Percentiles rank a stretch among this genome's conserved stretches.
Conservation (phyloP, 2,888 invertebrate genomes). For the Dryomyza anilis region DNA sequence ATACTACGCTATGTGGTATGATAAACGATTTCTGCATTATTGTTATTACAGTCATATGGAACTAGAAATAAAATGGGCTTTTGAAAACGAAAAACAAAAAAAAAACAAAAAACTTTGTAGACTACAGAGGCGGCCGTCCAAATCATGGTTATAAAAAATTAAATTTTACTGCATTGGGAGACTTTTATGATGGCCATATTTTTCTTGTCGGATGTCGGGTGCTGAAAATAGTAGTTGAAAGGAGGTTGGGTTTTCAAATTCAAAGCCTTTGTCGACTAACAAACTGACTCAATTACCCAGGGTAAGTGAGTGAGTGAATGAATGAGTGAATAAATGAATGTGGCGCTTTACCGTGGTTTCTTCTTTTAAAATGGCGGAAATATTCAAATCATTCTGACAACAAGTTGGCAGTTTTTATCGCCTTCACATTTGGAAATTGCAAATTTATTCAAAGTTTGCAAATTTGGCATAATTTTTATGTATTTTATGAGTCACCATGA, state of each 20-base stretch:
- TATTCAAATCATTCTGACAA: conserved; percentile 27
- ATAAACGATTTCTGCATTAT: conserved; percentile 15
- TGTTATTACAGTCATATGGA: neutral
- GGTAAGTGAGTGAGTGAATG: no score
- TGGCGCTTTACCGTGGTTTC: neutral
- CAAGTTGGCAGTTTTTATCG: conserved; percentile 24
- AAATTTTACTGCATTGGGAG: conserved; percentile 14
- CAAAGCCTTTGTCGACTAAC: no score
- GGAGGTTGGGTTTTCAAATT: no score
- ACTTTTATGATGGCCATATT: conserved; percentile 21
- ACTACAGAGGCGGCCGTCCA: neutral
- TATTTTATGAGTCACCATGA: conserved; percentile 6
- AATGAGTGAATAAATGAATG: no score
- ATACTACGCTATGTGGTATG: no score
- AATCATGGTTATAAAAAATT: neutral
- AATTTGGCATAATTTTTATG: conserved; percentile 28
- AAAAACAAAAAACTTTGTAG: neutral
- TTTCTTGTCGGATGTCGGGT: neutral
- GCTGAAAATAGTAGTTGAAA: no score
- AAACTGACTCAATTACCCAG: no score
- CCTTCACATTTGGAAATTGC: conserved; percentile 24
- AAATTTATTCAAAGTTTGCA: conserved; percentile 33
- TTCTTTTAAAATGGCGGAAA: conserved; percentile 17
- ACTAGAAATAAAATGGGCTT: no score
- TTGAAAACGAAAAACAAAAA: no score